phyloP scores from a whole-genome alignment of 1,140 invertebrate species.

The Brachionus calyciflorus region DNA sequence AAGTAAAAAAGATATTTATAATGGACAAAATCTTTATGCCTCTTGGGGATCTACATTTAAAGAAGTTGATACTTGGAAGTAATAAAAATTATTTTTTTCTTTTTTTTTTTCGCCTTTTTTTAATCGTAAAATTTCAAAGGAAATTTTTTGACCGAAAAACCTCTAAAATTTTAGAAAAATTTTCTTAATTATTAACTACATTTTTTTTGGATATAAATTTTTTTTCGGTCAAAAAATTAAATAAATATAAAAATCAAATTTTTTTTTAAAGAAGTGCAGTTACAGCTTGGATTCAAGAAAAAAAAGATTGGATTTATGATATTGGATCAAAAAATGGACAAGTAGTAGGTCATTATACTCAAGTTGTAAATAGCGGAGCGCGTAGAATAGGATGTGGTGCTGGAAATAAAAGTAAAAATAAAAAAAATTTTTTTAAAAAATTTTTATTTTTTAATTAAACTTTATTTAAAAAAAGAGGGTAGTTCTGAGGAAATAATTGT shows the following conservation, averaged over 20 bases:
- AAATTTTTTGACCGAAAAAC: too few species aligned
- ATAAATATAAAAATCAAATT: neutral
- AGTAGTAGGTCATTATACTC: slow-evolving; percentile 43
- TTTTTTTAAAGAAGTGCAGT: neutral
- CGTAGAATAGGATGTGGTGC: slow-evolving; percentile 7
- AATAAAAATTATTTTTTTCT: too few species aligned
- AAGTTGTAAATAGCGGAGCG: slow-evolving; percentile 10
- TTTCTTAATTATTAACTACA: too few species aligned
- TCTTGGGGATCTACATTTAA: neutral
- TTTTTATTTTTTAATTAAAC: neutral
- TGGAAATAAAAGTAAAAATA: slow-evolving; percentile 4
- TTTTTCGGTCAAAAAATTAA: too few species aligned
- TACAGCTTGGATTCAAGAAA: slow-evolving; percentile 5
- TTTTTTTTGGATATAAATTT: too few species aligned
- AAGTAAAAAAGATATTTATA: slow-evolving; percentile 12
- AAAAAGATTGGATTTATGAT: slow-evolving; percentile 12
- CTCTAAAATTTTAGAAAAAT: too few species aligned
- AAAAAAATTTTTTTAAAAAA: neutral
- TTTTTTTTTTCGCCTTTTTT: too few species aligned
- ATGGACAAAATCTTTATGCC: slow-evolving; percentile 15
- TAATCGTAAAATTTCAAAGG: too few species aligned
- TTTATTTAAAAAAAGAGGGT: too few species aligned
- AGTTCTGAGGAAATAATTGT: too few species aligned
- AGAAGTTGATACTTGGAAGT: neutral
- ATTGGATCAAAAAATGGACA: slow-evolving; percentile 23